Evolutionary conservation across 2,888 invertebrate genomes (phyloP).

Genomic region (Zeuzera pyrina): DNA sequence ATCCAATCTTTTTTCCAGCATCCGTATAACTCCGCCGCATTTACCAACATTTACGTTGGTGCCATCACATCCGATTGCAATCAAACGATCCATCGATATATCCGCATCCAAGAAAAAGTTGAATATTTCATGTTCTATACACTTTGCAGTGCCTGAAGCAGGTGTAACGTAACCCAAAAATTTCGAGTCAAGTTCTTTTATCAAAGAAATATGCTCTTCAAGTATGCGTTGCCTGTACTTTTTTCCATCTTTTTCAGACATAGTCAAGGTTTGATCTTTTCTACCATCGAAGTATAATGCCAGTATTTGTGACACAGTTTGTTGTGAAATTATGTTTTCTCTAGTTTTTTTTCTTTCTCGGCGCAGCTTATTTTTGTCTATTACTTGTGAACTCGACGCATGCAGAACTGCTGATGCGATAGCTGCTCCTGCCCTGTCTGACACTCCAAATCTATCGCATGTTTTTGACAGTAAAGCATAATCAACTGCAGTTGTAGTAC

Average conservation of each 20-base stretch:
- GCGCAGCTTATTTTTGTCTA: constrained; percentile 8
- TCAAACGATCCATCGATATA: constrained; percentile 9
- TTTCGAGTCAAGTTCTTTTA: constrained; percentile 7
- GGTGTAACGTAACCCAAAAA: constrained; percentile 8
- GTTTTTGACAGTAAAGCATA: no score
- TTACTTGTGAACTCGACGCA: constrained; percentile 4
- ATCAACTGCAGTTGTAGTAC: no score
- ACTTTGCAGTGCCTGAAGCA: constrained; percentile 5
- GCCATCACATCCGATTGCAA: constrained; percentile 18
- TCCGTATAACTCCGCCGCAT: constrained; percentile 13
- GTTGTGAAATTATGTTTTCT: constrained; percentile 1
- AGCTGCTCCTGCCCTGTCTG: constrained; percentile 8
- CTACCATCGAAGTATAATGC: no score
- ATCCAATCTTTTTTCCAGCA: constrained; percentile 14
- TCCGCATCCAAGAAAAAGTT: constrained; percentile 7
- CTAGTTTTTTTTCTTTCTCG: constrained; percentile 4
- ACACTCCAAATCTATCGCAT: constrained; percentile 9
- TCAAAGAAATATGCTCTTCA: constrained; percentile 9
- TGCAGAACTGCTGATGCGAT: constrained; percentile 9
- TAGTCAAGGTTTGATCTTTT: no score
- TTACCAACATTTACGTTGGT: constrained; percentile 18
- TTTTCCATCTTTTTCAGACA: constrained; percentile 1
- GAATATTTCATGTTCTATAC: constrained; percentile 1
- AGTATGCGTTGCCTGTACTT: constrained; percentile 1
- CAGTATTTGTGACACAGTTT: no score